Conservation (phyloP, 2,113 vertebrate species). For the Stigmatopora nigra region DNA sequence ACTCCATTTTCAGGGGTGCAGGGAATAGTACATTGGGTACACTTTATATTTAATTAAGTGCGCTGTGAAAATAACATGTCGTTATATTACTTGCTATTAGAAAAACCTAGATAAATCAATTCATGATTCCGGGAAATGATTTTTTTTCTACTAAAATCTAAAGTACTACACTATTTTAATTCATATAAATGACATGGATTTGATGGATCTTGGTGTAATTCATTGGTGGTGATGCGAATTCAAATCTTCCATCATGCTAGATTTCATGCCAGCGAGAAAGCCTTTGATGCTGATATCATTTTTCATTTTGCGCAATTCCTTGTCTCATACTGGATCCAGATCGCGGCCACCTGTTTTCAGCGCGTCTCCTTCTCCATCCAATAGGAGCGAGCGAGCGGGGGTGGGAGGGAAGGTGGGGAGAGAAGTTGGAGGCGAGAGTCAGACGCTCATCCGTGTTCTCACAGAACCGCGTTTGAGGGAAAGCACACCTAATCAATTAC, state of each 20-base stretch:
- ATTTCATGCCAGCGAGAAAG: not conserved
- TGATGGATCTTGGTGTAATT: not conserved
- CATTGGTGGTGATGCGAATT: not conserved
- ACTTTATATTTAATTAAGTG: not conserved
- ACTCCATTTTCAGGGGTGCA: not conserved
- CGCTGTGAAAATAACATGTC: not conserved
- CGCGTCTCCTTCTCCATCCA: conserved; percentile 51
- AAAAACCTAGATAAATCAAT: too few relatives aligned
- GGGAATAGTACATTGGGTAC: not conserved
- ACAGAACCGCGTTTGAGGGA: conserved; percentile 41
- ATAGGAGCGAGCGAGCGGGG: conserved; percentile 57
- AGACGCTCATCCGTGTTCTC: conserved; percentile 47
- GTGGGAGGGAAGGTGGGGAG: conserved; percentile 55
- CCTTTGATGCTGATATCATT: not conserved
- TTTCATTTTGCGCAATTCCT: not conserved
- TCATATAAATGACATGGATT: not conserved
- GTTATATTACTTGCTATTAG: too few relatives aligned
- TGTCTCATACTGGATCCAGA: conserved; percentile 9
- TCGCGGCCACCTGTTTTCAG: conserved; percentile 50
- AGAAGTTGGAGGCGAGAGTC: conserved; percentile 67
- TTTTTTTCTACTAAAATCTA: not conserved
- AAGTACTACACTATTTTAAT: not conserved
- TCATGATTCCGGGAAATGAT: not conserved
- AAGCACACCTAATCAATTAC: conserved; percentile 42
- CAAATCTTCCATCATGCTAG: not conserved